phyloP scores from a whole-genome alignment of 2,797 vertebrate species.

The Cirrhinus molitorella region DNA sequence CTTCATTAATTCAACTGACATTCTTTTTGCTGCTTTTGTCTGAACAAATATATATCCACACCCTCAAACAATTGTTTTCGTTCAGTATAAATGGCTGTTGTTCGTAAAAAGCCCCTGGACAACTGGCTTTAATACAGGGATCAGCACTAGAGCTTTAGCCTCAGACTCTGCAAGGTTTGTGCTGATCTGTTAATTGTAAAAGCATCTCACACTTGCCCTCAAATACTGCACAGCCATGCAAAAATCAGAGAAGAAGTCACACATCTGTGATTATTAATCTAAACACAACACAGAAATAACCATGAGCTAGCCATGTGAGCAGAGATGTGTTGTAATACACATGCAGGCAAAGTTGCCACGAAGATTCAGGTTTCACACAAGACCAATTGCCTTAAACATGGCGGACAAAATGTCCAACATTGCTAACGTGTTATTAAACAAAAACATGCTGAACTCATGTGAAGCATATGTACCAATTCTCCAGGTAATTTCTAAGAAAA shows the following conservation, averaged over 20 bases:
- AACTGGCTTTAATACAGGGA: background rate
- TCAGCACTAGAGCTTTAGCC: background rate
- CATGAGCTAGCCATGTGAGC: background rate
- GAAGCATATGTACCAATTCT: background rate
- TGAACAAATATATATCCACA: background rate
- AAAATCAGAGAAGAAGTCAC: constrained; percentile 21
- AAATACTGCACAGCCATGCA: constrained; percentile 18
- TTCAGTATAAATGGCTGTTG: background rate
- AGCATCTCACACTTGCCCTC: constrained; percentile 23
- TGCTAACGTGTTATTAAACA: background rate
- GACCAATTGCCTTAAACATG: background rate
- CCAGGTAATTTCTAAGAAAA: too few relatives aligned
- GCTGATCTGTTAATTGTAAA: constrained; percentile 18
- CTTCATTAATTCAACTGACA: background rate
- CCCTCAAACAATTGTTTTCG: background rate
- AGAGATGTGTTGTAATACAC: background rate
- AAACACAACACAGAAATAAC: background rate
- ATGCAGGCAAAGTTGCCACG: background rate
- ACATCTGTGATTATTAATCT: background rate
- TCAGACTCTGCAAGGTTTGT: background rate
- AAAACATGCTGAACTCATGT: background rate
- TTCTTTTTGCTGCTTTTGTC: background rate
- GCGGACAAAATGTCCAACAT: background rate
- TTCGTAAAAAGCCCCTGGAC: background rate
- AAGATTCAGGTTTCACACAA: constrained; percentile 30